phyloP scores from a whole-genome alignment of 2,113 vertebrate species.

The Chionis minor region DNA sequence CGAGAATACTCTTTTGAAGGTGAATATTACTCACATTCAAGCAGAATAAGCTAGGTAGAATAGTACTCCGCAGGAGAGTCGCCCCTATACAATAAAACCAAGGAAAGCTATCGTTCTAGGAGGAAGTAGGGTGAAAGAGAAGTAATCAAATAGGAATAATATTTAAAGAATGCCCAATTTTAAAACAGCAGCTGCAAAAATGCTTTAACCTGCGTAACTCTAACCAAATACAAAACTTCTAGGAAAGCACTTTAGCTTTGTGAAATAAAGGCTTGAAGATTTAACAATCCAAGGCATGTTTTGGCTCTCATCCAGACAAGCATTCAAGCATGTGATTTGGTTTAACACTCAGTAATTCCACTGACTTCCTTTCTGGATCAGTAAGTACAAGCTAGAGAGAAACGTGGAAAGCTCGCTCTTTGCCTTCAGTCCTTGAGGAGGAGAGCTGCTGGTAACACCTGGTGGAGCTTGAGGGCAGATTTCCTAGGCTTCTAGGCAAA shows the following conservation, averaged over 20 bases:
- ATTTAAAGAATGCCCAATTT: neutral
- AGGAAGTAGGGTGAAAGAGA: neutral
- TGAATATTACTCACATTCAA: neutral
- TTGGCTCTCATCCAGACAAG: neutral
- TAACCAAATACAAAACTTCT: neutral
- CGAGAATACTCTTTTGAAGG: neutral
- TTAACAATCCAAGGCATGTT: neutral
- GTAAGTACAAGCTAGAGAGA: neutral
- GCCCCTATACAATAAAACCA: neutral
- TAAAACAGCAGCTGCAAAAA: neutral
- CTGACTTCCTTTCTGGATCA: neutral
- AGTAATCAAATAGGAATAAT: neutral
- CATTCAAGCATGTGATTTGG: neutral
- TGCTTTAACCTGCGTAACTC: neutral
- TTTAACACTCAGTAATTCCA: neutral
- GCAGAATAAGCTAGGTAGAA: neutral
- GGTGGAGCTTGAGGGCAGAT: neutral
- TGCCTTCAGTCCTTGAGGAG: neutral
- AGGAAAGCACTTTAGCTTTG: neutral
- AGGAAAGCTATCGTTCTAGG: neutral
- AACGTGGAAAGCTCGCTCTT: neutral
- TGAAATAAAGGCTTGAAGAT: neutral
- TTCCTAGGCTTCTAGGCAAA: neutral
- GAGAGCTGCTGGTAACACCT: neutral
- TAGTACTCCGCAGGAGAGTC: neutral